These are phyloP conservation scores for Gonioctena quinquepunctata DNA, from an alignment of 1,140 invertebrate species.

Conservation along the genomic window DNA sequence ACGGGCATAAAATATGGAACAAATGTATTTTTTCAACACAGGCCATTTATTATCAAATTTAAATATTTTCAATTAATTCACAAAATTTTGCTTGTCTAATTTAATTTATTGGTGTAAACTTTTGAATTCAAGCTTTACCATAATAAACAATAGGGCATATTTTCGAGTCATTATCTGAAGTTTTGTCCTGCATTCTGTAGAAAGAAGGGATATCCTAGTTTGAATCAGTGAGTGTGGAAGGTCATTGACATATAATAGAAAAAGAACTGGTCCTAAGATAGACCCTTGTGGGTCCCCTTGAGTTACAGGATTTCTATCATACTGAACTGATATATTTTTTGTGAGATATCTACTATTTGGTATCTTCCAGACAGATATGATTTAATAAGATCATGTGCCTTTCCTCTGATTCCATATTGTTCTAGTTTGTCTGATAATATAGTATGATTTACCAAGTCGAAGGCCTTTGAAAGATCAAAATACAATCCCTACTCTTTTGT, in stretches of 20 bases:
- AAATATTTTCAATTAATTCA: too few species aligned
- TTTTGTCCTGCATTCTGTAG: too few species aligned
- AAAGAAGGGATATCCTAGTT: too few species aligned
- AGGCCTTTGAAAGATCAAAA: slow-evolving; percentile 10
- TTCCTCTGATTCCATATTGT: slow-evolving; percentile 12
- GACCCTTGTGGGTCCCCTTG: slow-evolving; percentile 13
- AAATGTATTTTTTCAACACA: too few species aligned
- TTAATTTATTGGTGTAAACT: too few species aligned
- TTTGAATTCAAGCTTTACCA: too few species aligned
- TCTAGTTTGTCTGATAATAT: slow-evolving; percentile 11
- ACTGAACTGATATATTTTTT: neutral
- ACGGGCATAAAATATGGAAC: too few species aligned
- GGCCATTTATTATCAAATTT: too few species aligned
- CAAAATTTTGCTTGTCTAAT: too few species aligned
- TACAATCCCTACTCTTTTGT: neutral
- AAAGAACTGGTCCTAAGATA: slow-evolving; percentile 6
- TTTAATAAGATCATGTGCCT: slow-evolving; percentile 7
- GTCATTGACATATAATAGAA: slow-evolving; percentile 15
- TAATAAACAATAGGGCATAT: too few species aligned
- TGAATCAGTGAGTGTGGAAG: neutral
- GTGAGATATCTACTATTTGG: neutral
- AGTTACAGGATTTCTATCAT: neutral
- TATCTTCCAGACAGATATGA: slow-evolving; percentile 1
- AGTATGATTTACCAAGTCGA: slow-evolving; percentile 1
- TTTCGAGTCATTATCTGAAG: too few species aligned